Percentiles rank a stretch among this genome's conserved stretches.
These are phyloP conservation scores for Thymelicus lineola DNA, from an alignment of 2,888 invertebrate species.

Conservation along the genomic window DNA sequence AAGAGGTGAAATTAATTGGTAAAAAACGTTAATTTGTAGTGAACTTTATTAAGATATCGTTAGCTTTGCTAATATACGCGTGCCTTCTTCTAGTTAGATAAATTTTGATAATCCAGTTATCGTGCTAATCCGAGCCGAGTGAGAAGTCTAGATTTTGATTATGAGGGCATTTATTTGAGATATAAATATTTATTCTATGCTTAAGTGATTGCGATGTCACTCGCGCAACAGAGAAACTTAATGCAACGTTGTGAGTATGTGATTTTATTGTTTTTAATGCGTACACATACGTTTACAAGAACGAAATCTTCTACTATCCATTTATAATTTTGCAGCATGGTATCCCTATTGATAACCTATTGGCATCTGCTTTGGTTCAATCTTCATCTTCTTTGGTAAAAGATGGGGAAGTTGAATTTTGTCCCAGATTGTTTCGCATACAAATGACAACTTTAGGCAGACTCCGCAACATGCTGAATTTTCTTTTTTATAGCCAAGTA, in stretches of 20 bases:
- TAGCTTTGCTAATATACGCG: no score
- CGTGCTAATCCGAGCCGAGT: no score
- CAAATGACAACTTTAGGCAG: slow-evolving; percentile 24
- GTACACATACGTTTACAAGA: background rate
- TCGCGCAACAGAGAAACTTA: no score
- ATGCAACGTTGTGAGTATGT: no score
- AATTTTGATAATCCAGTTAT: background rate
- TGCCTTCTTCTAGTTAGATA: background rate
- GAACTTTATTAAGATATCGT: no score
- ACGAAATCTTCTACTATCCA: background rate
- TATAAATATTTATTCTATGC: no score
- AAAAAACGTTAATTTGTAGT: no score
- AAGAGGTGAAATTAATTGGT: no score
- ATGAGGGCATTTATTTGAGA: no score
- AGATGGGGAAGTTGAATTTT: slow-evolving; percentile 31
- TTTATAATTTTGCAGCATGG: background rate
- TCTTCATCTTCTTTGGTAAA: slow-evolving; percentile 27
- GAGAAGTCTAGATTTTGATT: no score
- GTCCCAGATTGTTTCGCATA: slow-evolving; percentile 35
- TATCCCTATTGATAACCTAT: slow-evolving; percentile 29
- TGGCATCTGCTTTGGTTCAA: slow-evolving; percentile 27
- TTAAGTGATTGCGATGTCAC: no score
- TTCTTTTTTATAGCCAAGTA: background rate
- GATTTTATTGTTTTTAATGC: no score
- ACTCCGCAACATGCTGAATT: background rate